Percentiles rank a stretch among this genome's conserved stretches.
Evolutionary conservation across 2,797 vertebrate species (phyloP).

Genomic region (Anomalospiza imberbis): DNA sequence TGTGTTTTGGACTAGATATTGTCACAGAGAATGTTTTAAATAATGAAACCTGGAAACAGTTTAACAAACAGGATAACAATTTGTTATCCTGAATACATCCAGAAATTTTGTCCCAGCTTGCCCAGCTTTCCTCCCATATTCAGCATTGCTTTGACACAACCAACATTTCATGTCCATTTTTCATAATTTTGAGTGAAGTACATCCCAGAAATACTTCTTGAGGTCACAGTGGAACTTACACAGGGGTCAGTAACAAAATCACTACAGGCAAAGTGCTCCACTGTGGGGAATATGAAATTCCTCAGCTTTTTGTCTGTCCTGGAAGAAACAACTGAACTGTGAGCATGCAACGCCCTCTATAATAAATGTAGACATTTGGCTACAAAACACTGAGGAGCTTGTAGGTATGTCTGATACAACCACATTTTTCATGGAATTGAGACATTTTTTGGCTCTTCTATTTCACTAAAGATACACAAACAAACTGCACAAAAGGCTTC

Average conservation of each 20-base stretch:
- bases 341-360: background rate
- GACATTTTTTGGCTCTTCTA: background rate
- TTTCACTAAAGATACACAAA: background rate
- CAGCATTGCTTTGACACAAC: background rate
- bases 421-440: background rate
- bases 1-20: background rate
- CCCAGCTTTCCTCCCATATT: background rate
- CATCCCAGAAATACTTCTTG: background rate
- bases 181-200: background rate
- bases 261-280: background rate
- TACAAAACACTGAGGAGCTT: background rate
- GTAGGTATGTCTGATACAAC: background rate
- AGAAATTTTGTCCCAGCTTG: background rate
- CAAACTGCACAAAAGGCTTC: background rate
- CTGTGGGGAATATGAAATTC: background rate
- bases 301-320: background rate
- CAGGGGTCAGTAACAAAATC: background rate
- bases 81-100: background rate
- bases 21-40: background rate
- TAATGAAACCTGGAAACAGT: background rate
- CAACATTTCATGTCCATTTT: background rate
- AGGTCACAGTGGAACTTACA: background rate
- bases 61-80: background rate
- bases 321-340: background rate
- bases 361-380: background rate